Percentiles rank a stretch among this genome's conserved stretches.
Conservation (phyloP, 2,113 vertebrate species). For the Turdus rufiventris region DNA sequence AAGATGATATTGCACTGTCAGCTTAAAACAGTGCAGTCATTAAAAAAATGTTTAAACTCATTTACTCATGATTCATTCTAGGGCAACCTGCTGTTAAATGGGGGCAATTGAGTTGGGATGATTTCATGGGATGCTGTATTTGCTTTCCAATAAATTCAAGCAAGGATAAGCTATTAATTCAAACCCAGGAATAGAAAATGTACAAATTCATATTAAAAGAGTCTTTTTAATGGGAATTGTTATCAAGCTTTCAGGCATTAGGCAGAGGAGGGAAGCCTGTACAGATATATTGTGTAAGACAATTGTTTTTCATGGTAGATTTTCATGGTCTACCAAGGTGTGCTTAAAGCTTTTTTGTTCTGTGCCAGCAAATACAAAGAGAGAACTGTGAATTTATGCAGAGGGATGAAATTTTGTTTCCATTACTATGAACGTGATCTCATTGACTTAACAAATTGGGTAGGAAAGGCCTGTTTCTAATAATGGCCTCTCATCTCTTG, state of each 20-base stretch:
- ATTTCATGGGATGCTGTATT: background rate
- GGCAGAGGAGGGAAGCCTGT: background rate
- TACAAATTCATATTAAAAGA: background rate
- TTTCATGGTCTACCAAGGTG: background rate
- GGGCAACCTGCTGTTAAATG: background rate
- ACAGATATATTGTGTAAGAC: background rate
- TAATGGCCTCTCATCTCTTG: constrained; percentile 30
- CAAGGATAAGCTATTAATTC: background rate
- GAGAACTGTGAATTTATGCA: background rate
- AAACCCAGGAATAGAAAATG: background rate
- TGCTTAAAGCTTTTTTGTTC: background rate
- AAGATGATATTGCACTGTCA: constrained; percentile 16
- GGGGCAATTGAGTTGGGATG: background rate
- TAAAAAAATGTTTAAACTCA: background rate
- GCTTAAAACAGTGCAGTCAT: background rate
- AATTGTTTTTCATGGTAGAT: background rate
- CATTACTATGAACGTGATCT: background rate
- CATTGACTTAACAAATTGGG: background rate
- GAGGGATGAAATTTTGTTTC: background rate
- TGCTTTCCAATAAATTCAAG: constrained; percentile 15
- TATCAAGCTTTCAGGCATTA: background rate
- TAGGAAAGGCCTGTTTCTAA: background rate
- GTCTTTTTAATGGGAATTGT: background rate
- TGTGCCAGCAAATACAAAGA: background rate
- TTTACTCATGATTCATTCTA: background rate